A percentile compares a stretch with the other conserved stretches of the same genome.
phyloP scores from a whole-genome alignment of 1,140 invertebrate species.

The Papilio polytes region DNA sequence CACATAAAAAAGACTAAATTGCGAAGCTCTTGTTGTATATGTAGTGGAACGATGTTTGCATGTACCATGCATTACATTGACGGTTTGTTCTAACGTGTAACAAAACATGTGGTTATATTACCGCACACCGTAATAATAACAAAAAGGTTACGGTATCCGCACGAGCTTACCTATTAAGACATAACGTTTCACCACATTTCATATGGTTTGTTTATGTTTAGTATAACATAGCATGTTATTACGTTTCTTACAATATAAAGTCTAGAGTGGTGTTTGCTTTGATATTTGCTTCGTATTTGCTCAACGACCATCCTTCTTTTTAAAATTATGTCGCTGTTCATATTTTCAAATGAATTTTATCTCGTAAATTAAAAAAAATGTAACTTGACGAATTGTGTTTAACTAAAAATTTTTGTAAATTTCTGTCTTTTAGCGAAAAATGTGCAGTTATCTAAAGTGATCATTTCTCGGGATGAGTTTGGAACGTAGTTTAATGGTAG shows the following conservation, averaged over 20 bases:
- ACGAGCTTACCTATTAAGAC: not conserved
- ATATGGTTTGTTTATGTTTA: not conserved
- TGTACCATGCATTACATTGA: not conserved
- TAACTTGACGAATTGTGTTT: too few relatives aligned
- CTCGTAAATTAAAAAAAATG: too few relatives aligned
- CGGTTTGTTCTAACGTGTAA: not conserved
- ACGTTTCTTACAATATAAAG: not conserved
- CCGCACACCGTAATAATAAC: not conserved
- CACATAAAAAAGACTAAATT: not conserved
- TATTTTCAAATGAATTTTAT: too few relatives aligned
- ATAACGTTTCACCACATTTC: not conserved
- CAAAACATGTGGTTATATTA: conserved; percentile 5
- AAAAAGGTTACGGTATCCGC: not conserved
- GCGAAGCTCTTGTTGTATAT: too few relatives aligned
- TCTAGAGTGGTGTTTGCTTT: not conserved
- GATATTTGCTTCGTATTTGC: not conserved
- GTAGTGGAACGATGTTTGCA: not conserved
- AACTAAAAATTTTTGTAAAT: too few relatives aligned
- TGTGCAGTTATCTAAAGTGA: too few relatives aligned
- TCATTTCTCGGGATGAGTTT: too few relatives aligned
- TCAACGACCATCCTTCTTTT: too few relatives aligned
- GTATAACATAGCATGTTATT: not conserved
- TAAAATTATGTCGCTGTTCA: too few relatives aligned
- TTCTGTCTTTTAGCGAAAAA: too few relatives aligned
- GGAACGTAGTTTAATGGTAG: too few relatives aligned